Evolutionary conservation across 2,113 vertebrate species (phyloP).

Genomic region (Semnornis frantzii): DNA sequence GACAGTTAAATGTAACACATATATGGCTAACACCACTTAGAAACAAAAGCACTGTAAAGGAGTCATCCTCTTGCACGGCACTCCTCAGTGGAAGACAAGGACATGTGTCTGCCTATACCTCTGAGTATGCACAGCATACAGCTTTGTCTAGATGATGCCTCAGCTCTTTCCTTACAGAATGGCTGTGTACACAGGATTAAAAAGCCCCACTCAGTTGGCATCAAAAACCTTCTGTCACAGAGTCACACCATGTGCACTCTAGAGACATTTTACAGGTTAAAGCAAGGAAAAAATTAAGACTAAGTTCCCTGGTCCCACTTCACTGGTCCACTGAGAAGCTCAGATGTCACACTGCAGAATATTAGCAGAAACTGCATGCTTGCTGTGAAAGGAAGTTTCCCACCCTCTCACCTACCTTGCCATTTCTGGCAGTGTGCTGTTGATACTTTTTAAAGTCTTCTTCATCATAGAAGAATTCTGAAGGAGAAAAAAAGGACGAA

Average conservation of each 20-base stretch:
- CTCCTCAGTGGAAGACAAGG: background rate
- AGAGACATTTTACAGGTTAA: background rate
- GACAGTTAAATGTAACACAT: background rate
- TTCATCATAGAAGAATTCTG: slow-evolving; percentile 99
- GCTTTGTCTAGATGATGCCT: background rate
- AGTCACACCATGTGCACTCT: background rate
- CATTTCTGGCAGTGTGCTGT: slow-evolving; percentile 91
- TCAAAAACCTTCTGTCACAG: background rate
- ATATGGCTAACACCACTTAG: background rate
- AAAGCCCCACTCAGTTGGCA: background rate
- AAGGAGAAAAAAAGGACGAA: slow-evolving; percentile 94
- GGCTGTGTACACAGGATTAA: background rate
- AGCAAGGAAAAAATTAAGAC: background rate
- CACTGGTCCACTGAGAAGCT: background rate
- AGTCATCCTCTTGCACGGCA: background rate
- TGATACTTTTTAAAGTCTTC: slow-evolving; percentile 94
- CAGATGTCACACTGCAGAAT: background rate
- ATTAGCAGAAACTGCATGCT: background rate
- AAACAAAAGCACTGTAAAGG: background rate
- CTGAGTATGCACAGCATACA: background rate
- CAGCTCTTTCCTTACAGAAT: background rate
- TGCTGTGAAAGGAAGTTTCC: background rate
- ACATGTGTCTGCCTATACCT: background rate
- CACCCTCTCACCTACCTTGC: slow-evolving; percentile 79
- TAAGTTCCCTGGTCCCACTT: background rate